A percentile compares a stretch with the other conserved stretches of the same genome.
phyloP scores from a whole-genome alignment of 2,888 invertebrate genomes.

The Lasiommata megera region DNA sequence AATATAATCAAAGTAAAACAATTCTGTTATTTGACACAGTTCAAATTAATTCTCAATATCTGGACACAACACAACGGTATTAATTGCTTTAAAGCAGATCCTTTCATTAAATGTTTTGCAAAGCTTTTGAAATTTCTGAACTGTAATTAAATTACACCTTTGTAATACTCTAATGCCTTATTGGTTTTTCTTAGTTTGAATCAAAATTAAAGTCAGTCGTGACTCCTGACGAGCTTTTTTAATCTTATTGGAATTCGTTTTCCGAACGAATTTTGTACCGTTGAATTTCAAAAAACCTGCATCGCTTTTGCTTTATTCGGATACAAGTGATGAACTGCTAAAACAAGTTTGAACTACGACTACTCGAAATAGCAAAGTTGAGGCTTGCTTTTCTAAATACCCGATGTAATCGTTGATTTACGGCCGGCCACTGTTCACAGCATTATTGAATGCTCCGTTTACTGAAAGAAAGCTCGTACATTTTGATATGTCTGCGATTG shows the following conservation, averaged over 20 bases:
- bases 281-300: neutral
- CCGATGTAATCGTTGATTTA: conserved; percentile 63
- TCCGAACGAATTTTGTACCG: neutral
- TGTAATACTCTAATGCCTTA: neutral
- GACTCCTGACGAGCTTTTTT: neutral
- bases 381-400: conserved; percentile 50
- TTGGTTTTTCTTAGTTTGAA: neutral
- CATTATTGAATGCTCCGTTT: conserved; percentile 72
- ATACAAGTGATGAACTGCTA: conserved; percentile 29
- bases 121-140: conserved; percentile 2
- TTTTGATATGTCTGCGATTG: conserved; percentile 60
- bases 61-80: neutral
- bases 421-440: conserved; percentile 49
- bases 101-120: neutral
- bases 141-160: neutral
- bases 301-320: conserved; percentile 20
- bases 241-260: neutral
- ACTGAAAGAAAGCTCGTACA: conserved; percentile 73
- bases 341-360: conserved; percentile 34
- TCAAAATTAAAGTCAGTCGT: neutral
- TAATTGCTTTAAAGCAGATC: neutral
- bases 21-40: neutral
- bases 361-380: conserved; percentile 30
- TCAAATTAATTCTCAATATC: neutral
- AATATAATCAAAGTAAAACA: neutral